These are phyloP conservation scores for Papilio elwesi DNA, from an alignment of 2,888 invertebrate species.

Conservation along the genomic window DNA sequence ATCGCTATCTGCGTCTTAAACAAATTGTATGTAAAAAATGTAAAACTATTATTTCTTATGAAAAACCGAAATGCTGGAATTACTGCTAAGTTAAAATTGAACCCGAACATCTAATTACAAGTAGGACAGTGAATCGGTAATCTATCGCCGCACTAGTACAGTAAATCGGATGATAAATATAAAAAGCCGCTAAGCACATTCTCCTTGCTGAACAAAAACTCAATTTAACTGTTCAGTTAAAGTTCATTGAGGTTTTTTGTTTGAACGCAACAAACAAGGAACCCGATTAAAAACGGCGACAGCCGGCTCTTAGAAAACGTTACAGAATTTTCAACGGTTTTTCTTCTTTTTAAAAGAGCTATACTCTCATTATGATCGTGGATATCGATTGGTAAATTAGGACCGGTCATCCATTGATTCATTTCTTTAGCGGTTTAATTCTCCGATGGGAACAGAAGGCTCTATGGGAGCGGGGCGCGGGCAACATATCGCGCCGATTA, in stretches of 20 bases:
- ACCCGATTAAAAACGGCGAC: constrained; percentile 65
- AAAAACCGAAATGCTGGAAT: too few species aligned
- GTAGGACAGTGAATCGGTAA: not conserved
- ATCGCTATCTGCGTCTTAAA: too few species aligned
- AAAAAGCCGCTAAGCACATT: constrained; percentile 56
- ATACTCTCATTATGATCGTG: constrained; percentile 74
- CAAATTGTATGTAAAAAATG: too few species aligned
- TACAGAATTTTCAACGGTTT: constrained; percentile 78
- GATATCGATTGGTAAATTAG: constrained; percentile 72
- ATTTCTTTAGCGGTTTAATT: constrained; percentile 66
- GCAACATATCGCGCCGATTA: constrained; percentile 71
- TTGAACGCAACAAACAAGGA: constrained; percentile 47
- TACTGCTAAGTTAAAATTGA: not conserved
- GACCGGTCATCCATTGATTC: constrained; percentile 73
- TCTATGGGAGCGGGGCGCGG: constrained; percentile 51
- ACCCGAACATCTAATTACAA: not conserved
- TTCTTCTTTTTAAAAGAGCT: constrained; percentile 72
- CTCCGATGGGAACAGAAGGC: constrained; percentile 62
- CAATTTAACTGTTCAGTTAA: constrained; percentile 72
- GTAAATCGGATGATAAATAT: constrained; percentile 36
- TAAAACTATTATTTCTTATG: too few species aligned
- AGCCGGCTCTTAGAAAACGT: constrained; percentile 73
- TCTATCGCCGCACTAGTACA: not conserved
- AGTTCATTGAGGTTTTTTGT: constrained; percentile 74
- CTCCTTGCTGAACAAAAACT: constrained; percentile 68